Conservation (phyloP, 2,113 vertebrate species). For the Dissostichus mawsoni region DNA sequence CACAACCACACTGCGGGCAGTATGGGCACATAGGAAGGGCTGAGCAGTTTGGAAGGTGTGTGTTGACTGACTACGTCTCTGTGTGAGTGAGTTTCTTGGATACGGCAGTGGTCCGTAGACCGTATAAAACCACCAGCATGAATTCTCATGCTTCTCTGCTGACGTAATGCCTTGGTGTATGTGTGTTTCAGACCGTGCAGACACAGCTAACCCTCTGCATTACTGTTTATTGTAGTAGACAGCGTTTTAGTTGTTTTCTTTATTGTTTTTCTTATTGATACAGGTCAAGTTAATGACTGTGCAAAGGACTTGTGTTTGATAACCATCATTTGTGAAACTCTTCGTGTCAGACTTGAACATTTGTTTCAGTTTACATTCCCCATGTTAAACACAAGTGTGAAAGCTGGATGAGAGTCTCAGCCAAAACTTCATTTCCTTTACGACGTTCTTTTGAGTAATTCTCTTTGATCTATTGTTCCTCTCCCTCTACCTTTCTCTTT, state of each 20-base stretch:
- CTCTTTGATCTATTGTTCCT: not conserved
- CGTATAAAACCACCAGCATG: constrained; percentile 65
- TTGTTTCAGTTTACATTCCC: constrained; percentile 39
- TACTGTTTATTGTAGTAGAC: not conserved
- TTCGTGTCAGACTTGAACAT: constrained; percentile 40
- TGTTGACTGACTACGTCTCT: constrained; percentile 28
- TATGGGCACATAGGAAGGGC: constrained; percentile 20
- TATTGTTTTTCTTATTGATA: no score
- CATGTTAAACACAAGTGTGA: not conserved
- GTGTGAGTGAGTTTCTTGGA: constrained; percentile 36
- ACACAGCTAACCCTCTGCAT: constrained; percentile 15
- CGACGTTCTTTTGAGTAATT: not conserved
- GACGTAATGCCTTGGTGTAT: constrained; percentile 60
- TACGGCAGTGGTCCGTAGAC: constrained; percentile 59
- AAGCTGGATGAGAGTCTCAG: not conserved
- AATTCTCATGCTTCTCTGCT: constrained; percentile 66
- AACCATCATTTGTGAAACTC: constrained; percentile 34
- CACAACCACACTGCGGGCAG: constrained; percentile 30
- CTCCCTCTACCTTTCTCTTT: not conserved
- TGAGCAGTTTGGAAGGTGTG: constrained; percentile 36
- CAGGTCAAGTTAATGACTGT: no score
- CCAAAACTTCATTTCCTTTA: not conserved
- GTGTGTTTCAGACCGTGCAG: constrained; percentile 32
- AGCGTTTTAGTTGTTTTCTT: not conserved
- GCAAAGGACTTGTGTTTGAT: constrained; percentile 18